Conservation (phyloP, 2,113 vertebrate genomes). For the Candoia aspera region DNA sequence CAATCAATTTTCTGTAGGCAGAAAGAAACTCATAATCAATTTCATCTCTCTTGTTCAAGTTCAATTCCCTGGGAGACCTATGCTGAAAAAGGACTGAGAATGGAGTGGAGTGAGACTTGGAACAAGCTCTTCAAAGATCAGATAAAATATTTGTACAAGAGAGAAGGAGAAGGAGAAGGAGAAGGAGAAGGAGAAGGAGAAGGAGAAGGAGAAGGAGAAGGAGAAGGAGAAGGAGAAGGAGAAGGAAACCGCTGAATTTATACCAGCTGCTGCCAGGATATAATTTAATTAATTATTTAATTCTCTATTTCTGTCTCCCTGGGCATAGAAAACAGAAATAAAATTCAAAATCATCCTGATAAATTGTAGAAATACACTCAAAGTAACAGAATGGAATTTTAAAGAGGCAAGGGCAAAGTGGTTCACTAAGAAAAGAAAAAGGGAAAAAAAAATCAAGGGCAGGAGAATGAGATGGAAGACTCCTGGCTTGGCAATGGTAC, state of each 20-base stretch:
- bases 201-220: not conserved
- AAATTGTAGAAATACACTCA: not conserved
- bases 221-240: not conserved
- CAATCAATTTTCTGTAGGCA: not conserved
- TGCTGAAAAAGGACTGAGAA: not conserved
- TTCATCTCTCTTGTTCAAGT: not conserved
- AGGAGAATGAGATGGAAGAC: no score
- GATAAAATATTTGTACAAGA: no score
- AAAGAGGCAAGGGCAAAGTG: not conserved
- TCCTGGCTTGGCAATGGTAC: no score
- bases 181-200: not conserved
- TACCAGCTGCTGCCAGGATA: not conserved
- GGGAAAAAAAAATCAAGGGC: no score
- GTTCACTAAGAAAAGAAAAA: no score
- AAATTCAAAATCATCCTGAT: not conserved
- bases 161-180: not conserved
- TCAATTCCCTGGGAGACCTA: not conserved
- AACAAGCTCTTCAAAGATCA: not conserved
- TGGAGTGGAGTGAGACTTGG: not conserved
- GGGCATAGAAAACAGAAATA: not conserved
- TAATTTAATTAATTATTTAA: not conserved
- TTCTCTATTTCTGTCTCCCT: not conserved
- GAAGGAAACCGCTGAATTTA: not conserved
- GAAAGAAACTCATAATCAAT: conserved; percentile 9
- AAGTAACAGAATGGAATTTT: not conserved